Evolutionary conservation across 2,113 vertebrate genomes (phyloP).

Genomic region (Cairina moschata): DNA sequence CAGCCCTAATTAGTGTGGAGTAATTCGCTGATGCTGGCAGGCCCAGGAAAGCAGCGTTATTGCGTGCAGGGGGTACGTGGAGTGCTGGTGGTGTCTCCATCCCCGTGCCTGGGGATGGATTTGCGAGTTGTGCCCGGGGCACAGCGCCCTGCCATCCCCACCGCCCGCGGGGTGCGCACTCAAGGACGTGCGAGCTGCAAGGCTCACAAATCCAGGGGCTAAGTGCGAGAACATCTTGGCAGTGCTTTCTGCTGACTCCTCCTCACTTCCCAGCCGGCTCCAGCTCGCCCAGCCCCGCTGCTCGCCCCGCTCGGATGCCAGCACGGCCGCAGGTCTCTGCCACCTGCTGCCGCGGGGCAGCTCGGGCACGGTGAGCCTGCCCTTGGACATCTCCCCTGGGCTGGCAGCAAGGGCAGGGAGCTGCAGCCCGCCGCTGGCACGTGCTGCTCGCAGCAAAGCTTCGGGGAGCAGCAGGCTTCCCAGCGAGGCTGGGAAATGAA

Average conservation of each 20-base stretch:
- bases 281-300: not conserved
- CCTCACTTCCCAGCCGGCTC: not conserved
- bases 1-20: not conserved
- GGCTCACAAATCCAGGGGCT: not conserved
- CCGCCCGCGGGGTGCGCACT: too few relatives aligned
- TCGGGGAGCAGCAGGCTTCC: not conserved
- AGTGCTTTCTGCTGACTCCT: not conserved
- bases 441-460: not conserved
- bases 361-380: not conserved
- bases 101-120: too few relatives aligned
- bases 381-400: not conserved
- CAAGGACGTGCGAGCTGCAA: not conserved
- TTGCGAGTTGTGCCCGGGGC: too few relatives aligned
- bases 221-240: accelerated
- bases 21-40: accelerated
- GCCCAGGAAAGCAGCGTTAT: not conserved
- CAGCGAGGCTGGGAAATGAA: not conserved
- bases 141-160: too few relatives aligned
- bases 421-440: not conserved
- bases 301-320: not conserved
- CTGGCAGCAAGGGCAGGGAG: not conserved
- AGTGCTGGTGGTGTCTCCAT: accelerated
- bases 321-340: not conserved
- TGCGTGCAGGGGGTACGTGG: accelerated
- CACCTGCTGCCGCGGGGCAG: not conserved